phyloP scores from a whole-genome alignment of 1,140 invertebrate genomes.

The Matsumurasca onukii region DNA sequence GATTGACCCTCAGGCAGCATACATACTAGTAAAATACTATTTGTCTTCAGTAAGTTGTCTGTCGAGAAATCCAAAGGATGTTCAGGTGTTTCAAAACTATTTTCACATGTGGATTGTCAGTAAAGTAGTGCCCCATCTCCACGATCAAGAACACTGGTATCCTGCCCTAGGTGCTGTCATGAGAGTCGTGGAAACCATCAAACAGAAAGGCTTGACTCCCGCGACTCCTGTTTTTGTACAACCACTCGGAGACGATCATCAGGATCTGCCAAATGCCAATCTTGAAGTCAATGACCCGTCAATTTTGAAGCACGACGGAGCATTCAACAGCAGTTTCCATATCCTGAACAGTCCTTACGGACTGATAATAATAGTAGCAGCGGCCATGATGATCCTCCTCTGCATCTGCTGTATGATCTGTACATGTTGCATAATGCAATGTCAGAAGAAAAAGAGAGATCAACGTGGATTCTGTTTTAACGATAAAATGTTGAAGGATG shows the following conservation, averaged over 20 bases:
- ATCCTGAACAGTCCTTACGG: not conserved
- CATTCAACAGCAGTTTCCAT: not conserved
- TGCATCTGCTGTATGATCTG: not conserved
- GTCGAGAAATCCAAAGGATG: slow-evolving; percentile 19
- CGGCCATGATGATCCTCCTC: not conserved
- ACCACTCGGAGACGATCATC: not conserved
- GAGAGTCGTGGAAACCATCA: slow-evolving; percentile 39
- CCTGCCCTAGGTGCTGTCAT: slow-evolving; percentile 38
- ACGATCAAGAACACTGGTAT: slow-evolving; percentile 36
- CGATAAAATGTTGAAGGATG: not conserved
- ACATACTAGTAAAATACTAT: slow-evolving; percentile 37
- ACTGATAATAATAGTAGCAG: not conserved
- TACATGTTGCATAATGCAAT: not conserved
- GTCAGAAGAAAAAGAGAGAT: not conserved
- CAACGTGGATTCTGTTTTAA: no score
- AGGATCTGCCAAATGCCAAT: slow-evolving; percentile 3
- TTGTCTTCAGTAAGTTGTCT: slow-evolving; percentile 36
- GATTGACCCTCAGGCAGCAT: slow-evolving; percentile 27
- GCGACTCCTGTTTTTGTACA: not conserved
- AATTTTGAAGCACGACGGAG: not conserved
- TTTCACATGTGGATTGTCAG: slow-evolving; percentile 34
- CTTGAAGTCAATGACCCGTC: not conserved
- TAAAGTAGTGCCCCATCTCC: slow-evolving; percentile 35
- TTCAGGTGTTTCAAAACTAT: slow-evolving; percentile 32
- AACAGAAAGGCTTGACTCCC: slow-evolving; percentile 30